Evolutionary conservation across 2,113 vertebrate species (phyloP).

Genomic region (Danionella cerebrum): DNA sequence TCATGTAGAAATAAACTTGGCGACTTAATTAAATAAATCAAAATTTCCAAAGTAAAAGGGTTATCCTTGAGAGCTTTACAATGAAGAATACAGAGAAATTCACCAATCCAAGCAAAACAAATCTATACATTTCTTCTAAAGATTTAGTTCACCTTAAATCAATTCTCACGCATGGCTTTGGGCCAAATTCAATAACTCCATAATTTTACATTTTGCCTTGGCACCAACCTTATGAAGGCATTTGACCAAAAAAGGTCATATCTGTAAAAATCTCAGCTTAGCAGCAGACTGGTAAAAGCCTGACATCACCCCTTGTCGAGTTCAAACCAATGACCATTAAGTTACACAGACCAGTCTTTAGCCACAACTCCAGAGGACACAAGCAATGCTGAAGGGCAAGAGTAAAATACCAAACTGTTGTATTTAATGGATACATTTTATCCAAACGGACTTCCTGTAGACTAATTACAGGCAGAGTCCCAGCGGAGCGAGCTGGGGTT

Average conservation of each 20-base stretch:
- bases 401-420: background rate
- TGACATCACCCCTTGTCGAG: background rate
- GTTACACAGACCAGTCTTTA: background rate
- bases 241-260: background rate
- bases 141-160: too few relatives aligned
- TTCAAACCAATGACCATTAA: background rate
- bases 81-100: too few relatives aligned
- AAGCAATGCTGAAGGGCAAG: background rate
- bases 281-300: background rate
- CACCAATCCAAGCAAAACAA: too few relatives aligned
- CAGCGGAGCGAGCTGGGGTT: background rate
- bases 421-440: background rate
- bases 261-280: background rate
- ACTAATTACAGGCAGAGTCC: constrained; percentile 9
- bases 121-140: too few relatives aligned
- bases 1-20: too few relatives aligned
- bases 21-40: too few relatives aligned
- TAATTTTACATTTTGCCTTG: too few relatives aligned
- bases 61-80: too few relatives aligned
- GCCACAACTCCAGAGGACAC: background rate
- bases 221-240: too few relatives aligned
- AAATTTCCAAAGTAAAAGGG: too few relatives aligned
- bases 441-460: background rate
- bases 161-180: too few relatives aligned
- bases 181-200: too few relatives aligned